phyloP scores from a whole-genome alignment of 2,797 vertebrate species.

The Periparus ater region DNA sequence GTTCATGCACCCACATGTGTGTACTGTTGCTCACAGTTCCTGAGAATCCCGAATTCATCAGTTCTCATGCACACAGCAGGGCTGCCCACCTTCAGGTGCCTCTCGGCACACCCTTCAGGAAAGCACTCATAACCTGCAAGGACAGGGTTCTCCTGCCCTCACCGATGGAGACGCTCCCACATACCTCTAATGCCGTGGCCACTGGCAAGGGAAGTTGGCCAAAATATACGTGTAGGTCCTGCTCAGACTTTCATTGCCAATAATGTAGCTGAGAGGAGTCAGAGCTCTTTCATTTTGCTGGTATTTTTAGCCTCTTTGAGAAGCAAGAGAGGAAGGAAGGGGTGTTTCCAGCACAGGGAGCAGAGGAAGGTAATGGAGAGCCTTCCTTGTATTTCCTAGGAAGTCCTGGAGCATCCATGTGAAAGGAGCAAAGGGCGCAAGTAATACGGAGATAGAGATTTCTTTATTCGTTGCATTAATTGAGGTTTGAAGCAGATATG shows the following conservation, averaged over 20 bases:
- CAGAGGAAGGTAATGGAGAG: background rate
- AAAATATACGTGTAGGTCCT: background rate
- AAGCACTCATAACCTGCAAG: background rate
- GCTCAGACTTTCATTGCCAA: background rate
- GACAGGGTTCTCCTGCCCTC: background rate
- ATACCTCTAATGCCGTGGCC: rapidly evolving
- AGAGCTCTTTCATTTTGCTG: background rate
- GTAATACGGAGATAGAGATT: background rate
- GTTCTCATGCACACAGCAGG: background rate
- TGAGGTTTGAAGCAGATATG: background rate
- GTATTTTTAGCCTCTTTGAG: conserved; percentile 12
- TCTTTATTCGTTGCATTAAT: background rate
- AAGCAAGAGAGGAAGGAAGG: background rate
- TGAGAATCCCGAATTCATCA: background rate
- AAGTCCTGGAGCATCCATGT: background rate
- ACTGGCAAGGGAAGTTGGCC: background rate
- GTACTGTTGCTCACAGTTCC: rapidly evolving
- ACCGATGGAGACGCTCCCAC: rapidly evolving
- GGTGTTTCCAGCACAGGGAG: background rate
- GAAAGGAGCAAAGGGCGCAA: background rate
- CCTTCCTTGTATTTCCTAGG: background rate
- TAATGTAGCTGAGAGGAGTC: background rate
- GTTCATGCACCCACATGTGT: rapidly evolving
- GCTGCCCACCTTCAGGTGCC: background rate
- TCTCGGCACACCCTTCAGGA: background rate